Conservation (phyloP, 2,797 vertebrate genomes). For the Chiroxiphia lanceolata region DNA sequence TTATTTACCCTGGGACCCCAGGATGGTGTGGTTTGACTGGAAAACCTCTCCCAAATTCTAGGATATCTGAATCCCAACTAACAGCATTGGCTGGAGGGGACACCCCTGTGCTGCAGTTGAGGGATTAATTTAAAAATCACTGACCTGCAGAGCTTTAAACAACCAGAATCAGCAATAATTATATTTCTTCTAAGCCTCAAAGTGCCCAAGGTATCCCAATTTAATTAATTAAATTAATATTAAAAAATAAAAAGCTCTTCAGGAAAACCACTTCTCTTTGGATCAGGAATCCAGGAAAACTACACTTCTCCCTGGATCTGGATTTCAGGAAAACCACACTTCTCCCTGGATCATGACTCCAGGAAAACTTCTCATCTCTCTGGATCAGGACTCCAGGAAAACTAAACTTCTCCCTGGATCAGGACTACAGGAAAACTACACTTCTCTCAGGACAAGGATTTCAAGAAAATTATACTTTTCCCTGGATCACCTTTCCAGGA, state of each 20-base stretch:
- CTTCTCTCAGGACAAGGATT: not conserved
- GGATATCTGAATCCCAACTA: not conserved
- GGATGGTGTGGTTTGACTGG: not conserved
- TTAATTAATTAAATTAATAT: too few relatives aligned
- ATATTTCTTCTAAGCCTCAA: too few relatives aligned
- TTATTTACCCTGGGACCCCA: not conserved
- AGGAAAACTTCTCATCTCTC: not conserved
- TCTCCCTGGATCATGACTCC: too few relatives aligned
- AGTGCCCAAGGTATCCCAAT: too few relatives aligned
- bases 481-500: not conserved
- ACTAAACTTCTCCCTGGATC: not conserved
- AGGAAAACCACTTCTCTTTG: too few relatives aligned
- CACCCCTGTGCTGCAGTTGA: not conserved
- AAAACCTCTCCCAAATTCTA: not conserved
- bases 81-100: too few relatives aligned
- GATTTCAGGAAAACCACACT: too few relatives aligned
- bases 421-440: not conserved
- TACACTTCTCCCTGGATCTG: too few relatives aligned
- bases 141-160: conserved; percentile 1
- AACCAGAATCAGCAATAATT: conserved; percentile 25
- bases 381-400: not conserved
- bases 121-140: not conserved
- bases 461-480: not conserved
- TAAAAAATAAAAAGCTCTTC: not conserved
- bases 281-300: too few relatives aligned